A percentile compares a stretch with the other conserved stretches of the same genome.
Conservation (phyloP, 2,113 vertebrate genomes). For the Microcebus tavaratra region DNA sequence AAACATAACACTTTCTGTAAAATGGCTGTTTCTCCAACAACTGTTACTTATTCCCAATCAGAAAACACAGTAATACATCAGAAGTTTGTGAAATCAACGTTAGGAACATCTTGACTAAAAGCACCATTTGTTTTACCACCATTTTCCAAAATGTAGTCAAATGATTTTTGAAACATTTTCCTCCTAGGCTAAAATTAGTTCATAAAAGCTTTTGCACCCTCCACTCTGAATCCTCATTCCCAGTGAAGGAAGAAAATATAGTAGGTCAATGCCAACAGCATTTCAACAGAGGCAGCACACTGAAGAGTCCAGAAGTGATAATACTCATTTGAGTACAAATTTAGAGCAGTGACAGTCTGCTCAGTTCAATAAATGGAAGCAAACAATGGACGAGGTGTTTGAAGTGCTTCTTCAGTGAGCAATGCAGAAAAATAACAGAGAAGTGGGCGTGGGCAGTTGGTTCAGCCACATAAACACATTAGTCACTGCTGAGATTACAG, state of each 20-base stretch:
- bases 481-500: constrained; percentile 52
- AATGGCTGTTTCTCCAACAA: not conserved
- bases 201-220: not conserved
- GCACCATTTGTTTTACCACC: constrained; percentile 29
- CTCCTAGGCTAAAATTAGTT: constrained; percentile 24
- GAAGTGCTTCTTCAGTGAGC: constrained; percentile 47
- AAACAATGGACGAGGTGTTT: not conserved
- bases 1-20: constrained; percentile 25
- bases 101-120: not conserved
- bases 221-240: not conserved
- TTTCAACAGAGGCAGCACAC: not conserved
- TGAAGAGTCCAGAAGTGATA: constrained; percentile 3
- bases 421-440: not conserved
- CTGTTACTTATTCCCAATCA: not conserved
- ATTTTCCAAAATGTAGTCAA: constrained; percentile 50
- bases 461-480: not conserved
- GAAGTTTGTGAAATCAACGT: not conserved
- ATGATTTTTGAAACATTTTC: not conserved
- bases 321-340: not conserved
- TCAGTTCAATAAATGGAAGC: constrained; percentile 40
- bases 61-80: not conserved
- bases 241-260: not conserved
- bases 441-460: not conserved
- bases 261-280: constrained; percentile 43
- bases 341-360: not conserved